A percentile compares a stretch with the other conserved stretches of the same genome.
phyloP scores from a whole-genome alignment of 1,140 invertebrate species.

The Zaprionus gabonicus region DNA sequence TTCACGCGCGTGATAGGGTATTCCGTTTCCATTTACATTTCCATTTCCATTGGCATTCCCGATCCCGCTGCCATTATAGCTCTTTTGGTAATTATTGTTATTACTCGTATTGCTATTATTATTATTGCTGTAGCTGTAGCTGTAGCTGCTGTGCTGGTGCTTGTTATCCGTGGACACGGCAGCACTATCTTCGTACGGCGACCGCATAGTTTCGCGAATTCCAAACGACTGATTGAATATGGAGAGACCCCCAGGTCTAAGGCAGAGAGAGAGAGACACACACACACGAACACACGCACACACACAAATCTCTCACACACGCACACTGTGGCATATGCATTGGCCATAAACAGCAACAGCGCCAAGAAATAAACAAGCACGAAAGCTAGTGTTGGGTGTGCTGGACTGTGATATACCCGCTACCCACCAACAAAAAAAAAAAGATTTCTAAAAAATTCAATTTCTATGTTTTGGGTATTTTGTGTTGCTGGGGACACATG shows the following conservation, averaged over 20 bases:
- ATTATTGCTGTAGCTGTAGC: constrained; percentile 5
- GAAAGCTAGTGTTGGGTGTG: no score
- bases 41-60: constrained; percentile 63
- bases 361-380: not conserved
- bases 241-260: constrained; percentile 49
- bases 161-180: constrained; percentile 64
- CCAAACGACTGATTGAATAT: constrained; percentile 76
- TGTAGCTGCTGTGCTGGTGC: constrained; percentile 63
- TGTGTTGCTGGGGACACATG: no score
- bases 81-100: constrained; percentile 53
- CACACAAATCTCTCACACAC: not conserved
- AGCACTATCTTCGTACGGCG: constrained; percentile 73
- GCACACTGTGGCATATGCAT: constrained; percentile 12
- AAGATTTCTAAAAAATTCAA: no score
- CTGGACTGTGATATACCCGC: no score
- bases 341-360: constrained; percentile 32
- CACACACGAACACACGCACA: constrained; percentile 1
- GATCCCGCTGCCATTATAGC: constrained; percentile 76
- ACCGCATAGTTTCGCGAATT: constrained; percentile 81
- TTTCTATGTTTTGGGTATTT: no score
- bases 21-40: constrained; percentile 75
- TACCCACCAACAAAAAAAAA: no score
- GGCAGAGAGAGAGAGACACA: constrained; percentile 41
- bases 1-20: constrained; percentile 92
- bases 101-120: constrained; percentile 39